phyloP scores from a whole-genome alignment of 1,140 invertebrate genomes.

The Mya arenaria region DNA sequence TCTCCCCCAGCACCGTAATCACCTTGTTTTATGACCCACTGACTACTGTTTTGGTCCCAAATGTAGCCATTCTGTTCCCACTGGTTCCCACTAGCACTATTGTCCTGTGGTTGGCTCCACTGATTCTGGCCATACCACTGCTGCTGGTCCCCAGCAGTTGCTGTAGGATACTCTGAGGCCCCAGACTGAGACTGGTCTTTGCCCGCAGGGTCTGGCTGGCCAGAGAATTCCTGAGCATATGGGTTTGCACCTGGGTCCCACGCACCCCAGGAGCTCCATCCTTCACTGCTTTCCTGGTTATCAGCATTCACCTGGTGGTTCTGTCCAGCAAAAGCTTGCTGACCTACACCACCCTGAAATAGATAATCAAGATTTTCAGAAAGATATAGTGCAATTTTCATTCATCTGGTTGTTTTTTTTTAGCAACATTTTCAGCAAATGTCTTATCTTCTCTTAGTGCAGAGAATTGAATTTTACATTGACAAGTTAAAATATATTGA shows the following conservation, averaged over 20 bases:
- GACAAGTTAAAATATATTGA: no score
- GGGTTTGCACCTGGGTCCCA: slow-evolving; percentile 21
- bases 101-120: slow-evolving; percentile 2
- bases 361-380: no score
- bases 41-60: slow-evolving; percentile 11
- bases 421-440: neutral
- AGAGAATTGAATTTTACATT: neutral
- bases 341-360: no score
- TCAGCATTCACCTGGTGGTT: neutral
- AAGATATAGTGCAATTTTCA: no score
- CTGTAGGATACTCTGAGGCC: neutral
- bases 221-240: slow-evolving; percentile 7
- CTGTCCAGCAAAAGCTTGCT: no score
- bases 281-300: neutral
- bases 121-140: slow-evolving; percentile 16
- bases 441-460: neutral
- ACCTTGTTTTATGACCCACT: slow-evolving; percentile 16
- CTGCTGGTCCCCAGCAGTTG: neutral
- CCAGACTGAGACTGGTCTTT: neutral
- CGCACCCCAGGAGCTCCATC: slow-evolving; percentile 31
- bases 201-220: neutral
- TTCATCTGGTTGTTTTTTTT: no score
- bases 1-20: neutral
- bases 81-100: slow-evolving; percentile 11
- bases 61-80: neutral